These are phyloP conservation scores for Abscondita cerata DNA, from an alignment of 2,888 invertebrate genomes.

Conservation along the genomic window DNA sequence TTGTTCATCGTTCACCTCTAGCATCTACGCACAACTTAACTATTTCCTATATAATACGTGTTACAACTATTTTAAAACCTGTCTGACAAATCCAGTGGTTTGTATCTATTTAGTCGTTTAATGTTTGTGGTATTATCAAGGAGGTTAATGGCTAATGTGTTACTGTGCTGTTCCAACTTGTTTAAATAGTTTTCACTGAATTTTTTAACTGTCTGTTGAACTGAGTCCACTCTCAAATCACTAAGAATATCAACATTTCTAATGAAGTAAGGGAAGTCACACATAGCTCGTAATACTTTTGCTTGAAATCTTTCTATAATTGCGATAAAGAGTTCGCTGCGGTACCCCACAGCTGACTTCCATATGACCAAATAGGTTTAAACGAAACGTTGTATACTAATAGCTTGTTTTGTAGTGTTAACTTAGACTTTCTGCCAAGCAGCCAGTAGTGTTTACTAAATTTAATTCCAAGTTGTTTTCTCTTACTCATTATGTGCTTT, in stretches of 20 bases:
- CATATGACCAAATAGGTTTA: background rate
- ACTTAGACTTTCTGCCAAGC: background rate
- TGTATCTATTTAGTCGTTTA: conserved; percentile 3
- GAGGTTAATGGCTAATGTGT: conserved; percentile 1
- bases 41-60: no score
- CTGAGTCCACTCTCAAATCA: conserved; percentile 5
- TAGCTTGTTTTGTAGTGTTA: no score
- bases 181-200: conserved; percentile 12
- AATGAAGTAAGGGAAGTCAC: conserved; percentile 8
- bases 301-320: conserved; percentile 13
- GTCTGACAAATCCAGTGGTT: conserved; percentile 3
- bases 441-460: background rate
- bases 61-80: background rate
- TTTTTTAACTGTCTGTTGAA: background rate
- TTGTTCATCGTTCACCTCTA: no score
- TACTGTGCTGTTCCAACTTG: conserved; percentile 1
- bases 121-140: conserved; percentile 2
- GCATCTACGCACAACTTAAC: no score
- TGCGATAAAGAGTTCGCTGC: background rate
- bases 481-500: no score
- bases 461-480: background rate
- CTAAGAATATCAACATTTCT: conserved; percentile 9
- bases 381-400: background rate
- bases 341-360: conserved; percentile 11
- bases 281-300: no score